phyloP scores from a whole-genome alignment of 2,113 vertebrate genomes.

The Agelaius tricolor region DNA sequence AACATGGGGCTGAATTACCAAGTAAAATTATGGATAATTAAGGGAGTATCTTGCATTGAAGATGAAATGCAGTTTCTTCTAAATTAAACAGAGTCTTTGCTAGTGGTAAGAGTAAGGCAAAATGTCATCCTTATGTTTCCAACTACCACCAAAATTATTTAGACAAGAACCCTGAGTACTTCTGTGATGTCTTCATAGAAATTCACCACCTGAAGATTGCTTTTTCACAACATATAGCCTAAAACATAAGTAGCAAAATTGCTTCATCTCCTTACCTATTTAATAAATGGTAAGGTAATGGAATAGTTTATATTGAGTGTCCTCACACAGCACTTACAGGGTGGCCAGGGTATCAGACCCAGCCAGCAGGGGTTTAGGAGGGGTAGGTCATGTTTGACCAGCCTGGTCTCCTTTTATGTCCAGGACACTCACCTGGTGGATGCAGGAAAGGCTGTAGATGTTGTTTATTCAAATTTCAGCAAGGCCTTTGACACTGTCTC shows the following conservation, averaged over 20 bases:
- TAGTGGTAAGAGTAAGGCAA: neutral
- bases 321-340: no score
- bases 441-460: neutral
- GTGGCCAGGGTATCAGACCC: neutral
- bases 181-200: neutral
- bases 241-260: neutral
- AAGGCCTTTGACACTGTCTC: neutral
- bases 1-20: neutral
- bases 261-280: neutral
- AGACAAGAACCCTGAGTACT: neutral
- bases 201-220: neutral
- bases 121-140: neutral
- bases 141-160: neutral
- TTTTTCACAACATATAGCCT: neutral
- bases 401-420: neutral
- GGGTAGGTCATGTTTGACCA: neutral
- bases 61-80: neutral
- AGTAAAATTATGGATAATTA: conserved; percentile 32
- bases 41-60: neutral
- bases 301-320: neutral
- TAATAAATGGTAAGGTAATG: neutral
- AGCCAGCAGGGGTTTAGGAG: neutral
- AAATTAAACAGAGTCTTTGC: neutral
- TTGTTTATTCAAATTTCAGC: no score
- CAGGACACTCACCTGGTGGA: accelerated